These are phyloP conservation scores for Rhysida immarginata DNA, from an alignment of 1,140 invertebrate genomes.

Conservation along the genomic window DNA sequence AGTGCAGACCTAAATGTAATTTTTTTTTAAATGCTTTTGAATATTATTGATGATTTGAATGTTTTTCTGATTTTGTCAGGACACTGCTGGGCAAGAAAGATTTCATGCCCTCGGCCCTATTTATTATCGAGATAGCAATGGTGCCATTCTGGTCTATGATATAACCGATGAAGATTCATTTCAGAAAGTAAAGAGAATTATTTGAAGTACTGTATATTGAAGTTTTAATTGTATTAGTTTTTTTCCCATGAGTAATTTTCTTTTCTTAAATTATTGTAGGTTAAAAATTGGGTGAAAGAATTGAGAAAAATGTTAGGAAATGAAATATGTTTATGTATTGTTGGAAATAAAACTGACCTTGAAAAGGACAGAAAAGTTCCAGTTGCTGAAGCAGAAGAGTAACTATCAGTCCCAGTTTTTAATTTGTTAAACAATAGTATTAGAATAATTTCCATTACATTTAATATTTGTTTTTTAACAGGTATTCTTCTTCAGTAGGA, in stretches of 20 bases:
- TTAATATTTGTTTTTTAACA: slow-evolving; percentile 31
- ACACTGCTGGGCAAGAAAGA: slow-evolving; percentile 88
- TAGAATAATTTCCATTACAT: no score
- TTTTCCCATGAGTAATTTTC: no score
- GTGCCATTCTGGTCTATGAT: slow-evolving; percentile 95
- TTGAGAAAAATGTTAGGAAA: slow-evolving; percentile 88
- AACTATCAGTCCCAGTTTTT: no score
- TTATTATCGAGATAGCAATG: slow-evolving; percentile 94
- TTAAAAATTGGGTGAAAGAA: slow-evolving; percentile 98
- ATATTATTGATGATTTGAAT: neutral
- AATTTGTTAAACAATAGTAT: no score
- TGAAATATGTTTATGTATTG: slow-evolving; percentile 81
- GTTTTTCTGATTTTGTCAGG: slow-evolving; percentile 31
- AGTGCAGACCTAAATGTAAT: slow-evolving; percentile 6
- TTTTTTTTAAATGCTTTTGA: slow-evolving; percentile 1
- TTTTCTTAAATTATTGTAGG: slow-evolving; percentile 50
- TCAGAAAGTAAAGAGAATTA: slow-evolving; percentile 53
- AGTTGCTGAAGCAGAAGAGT: slow-evolving; percentile 73
- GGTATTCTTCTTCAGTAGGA: slow-evolving; percentile 78
- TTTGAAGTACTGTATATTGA: neutral
- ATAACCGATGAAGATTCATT: slow-evolving; percentile 96
- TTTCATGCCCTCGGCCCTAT: slow-evolving; percentile 96
- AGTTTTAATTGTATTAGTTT: neutral
- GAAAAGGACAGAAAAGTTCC: slow-evolving; percentile 75
- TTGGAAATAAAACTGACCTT: slow-evolving; percentile 95